Evolutionary conservation across 2,797 vertebrate species (phyloP).

Genomic region (Octomys mimax): DNA sequence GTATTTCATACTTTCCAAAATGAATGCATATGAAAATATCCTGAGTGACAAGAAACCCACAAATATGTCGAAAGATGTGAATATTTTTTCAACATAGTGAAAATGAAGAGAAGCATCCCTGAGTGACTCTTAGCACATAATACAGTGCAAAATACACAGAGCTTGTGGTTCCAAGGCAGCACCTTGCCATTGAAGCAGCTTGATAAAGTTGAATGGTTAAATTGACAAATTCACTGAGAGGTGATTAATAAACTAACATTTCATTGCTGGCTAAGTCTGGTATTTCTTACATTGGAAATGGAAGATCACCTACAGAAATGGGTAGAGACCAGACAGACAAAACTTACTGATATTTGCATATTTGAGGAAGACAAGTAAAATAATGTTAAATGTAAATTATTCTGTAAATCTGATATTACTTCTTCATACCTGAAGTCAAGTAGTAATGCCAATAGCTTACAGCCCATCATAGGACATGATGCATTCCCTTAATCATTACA

Average conservation of each 20-base stretch:
- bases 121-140: neutral
- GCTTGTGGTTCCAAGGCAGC: neutral
- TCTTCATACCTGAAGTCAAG: neutral
- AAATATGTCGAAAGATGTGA: constrained; percentile 50
- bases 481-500: neutral
- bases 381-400: constrained; percentile 38
- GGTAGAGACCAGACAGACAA: neutral
- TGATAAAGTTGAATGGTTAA: neutral
- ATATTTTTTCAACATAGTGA: constrained; percentile 40
- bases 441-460: neutral
- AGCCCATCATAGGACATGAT: neutral
- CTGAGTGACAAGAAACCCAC: constrained; percentile 45
- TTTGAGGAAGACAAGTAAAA: neutral
- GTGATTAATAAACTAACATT: neutral
- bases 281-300: neutral
- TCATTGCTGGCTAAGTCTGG: neutral
- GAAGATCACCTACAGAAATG: neutral
- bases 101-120: neutral
- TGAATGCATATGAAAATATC: neutral
- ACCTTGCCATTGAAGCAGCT: neutral
- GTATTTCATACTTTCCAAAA: constrained; percentile 45
- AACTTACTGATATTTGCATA: neutral
- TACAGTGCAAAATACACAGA: neutral
- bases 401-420: neutral
- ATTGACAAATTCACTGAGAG: neutral